phyloP scores from a whole-genome alignment of 2,113 vertebrate species.

The Aldabrachelys gigantea region DNA sequence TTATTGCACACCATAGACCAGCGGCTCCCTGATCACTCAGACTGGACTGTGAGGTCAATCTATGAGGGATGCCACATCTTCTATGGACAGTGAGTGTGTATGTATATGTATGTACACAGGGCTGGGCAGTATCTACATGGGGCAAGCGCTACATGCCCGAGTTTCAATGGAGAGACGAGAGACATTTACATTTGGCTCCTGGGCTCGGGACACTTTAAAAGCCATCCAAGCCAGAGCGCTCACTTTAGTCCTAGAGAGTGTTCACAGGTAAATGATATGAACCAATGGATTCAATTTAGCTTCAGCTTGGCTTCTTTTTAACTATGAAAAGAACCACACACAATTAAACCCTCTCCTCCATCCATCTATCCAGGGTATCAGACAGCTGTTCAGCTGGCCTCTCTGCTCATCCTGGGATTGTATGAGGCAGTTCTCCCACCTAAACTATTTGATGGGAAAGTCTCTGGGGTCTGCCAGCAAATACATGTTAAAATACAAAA shows the following conservation, averaged over 20 bases:
- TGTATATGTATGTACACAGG: background rate
- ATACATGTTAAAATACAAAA: background rate
- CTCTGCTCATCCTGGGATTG: background rate
- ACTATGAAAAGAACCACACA: background rate
- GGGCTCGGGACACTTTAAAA: rapidly evolving
- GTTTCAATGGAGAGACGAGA: background rate
- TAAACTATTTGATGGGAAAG: too few species aligned
- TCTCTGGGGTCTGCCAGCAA: background rate
- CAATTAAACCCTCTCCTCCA: background rate
- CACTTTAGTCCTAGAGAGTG: background rate
- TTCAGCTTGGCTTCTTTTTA: conserved; percentile 18
- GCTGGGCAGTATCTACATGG: background rate
- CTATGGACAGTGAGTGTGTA: background rate
- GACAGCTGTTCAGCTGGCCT: background rate
- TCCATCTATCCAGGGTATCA: background rate
- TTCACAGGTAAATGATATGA: background rate
- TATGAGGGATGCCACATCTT: background rate
- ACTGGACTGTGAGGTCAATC: background rate
- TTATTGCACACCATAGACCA: background rate
- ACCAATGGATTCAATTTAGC: conserved; percentile 35
- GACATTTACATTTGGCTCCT: background rate
- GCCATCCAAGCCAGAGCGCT: background rate
- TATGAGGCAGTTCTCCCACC: background rate
- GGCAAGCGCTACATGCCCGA: background rate
- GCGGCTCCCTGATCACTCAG: background rate